Evolutionary conservation across 1,140 invertebrate species (phyloP).

Genomic region (Diabrotica virgifera): DNA sequence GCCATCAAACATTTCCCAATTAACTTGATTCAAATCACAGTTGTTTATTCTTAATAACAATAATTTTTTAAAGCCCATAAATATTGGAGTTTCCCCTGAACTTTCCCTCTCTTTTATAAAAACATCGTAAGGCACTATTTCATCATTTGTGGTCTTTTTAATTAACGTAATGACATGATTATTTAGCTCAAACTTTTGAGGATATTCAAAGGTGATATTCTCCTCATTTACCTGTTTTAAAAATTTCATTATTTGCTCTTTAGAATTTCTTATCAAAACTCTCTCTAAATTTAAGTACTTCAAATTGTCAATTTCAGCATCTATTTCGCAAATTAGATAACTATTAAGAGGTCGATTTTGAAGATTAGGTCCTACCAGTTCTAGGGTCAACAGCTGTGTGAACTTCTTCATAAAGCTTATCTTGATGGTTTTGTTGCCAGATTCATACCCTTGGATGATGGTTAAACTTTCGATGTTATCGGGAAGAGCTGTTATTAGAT

Average conservation of each 20-base stretch:
- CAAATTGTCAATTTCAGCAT: constrained; percentile 47
- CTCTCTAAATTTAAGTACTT: constrained; percentile 52
- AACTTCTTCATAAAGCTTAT: constrained; percentile 54
- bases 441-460: constrained; percentile 46
- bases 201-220: constrained; percentile 43
- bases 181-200: constrained; percentile 38
- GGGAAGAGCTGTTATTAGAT: constrained; percentile 53
- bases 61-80: constrained; percentile 56
- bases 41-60: constrained; percentile 57
- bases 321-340: constrained; percentile 47
- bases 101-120: constrained; percentile 55
- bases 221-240: constrained; percentile 40
- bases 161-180: constrained; percentile 41
- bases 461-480: constrained; percentile 55
- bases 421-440: constrained; percentile 56
- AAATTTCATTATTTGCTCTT: constrained; percentile 40
- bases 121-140: constrained; percentile 62
- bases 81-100: constrained; percentile 51
- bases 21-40: constrained; percentile 59
- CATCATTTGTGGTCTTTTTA: constrained; percentile 46
- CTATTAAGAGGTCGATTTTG: constrained; percentile 34
- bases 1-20: constrained; percentile 70
- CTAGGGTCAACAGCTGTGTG: constrained; percentile 55
- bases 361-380: constrained; percentile 57
- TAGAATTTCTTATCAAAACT: constrained; percentile 43